These are phyloP conservation scores for Drosophila setosimentum DNA, from an alignment of 2,888 invertebrate species.

Conservation along the genomic window DNA sequence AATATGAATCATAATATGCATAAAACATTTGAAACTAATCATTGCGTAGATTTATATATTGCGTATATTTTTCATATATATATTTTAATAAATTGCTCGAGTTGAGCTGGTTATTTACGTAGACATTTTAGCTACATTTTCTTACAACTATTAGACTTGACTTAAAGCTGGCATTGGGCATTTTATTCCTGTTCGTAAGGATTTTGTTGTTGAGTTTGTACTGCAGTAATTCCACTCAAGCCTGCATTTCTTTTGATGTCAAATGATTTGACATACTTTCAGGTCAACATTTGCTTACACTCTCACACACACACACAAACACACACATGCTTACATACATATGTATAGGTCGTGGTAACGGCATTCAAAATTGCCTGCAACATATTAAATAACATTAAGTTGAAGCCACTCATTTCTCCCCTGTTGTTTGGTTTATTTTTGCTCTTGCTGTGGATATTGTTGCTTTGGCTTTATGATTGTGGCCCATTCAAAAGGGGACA, in stretches of 20 bases:
- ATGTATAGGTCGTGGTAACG: neutral
- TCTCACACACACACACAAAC: conserved; percentile 8
- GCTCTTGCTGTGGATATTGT: conserved; percentile 33
- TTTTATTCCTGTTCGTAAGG: neutral
- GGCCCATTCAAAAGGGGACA: conserved; percentile 41
- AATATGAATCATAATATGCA: too few relatives aligned
- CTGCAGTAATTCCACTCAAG: neutral
- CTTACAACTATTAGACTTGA: neutral
- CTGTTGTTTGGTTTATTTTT: conserved; percentile 16
- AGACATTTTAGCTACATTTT: neutral
- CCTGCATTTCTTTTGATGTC: neutral
- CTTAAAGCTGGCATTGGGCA: neutral
- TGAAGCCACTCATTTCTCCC: conserved; percentile 26
- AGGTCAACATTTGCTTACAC: conserved; percentile 20
- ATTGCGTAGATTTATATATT: too few relatives aligned
- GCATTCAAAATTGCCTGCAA: conserved; percentile 37
- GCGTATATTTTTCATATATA: too few relatives aligned
- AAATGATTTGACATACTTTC: conserved; percentile 26
- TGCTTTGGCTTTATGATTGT: conserved; percentile 37
- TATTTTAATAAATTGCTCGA: too few relatives aligned
- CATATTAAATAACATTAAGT: conserved; percentile 50
- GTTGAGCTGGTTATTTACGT: neutral
- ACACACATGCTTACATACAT: neutral
- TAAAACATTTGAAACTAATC: too few relatives aligned
- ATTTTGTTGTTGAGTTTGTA: neutral